Evolutionary conservation across 1,140 invertebrate genomes (phyloP), one percentile per base, ranked within the genome.

Genomic region (Drosophila kohkoa): DNA sequence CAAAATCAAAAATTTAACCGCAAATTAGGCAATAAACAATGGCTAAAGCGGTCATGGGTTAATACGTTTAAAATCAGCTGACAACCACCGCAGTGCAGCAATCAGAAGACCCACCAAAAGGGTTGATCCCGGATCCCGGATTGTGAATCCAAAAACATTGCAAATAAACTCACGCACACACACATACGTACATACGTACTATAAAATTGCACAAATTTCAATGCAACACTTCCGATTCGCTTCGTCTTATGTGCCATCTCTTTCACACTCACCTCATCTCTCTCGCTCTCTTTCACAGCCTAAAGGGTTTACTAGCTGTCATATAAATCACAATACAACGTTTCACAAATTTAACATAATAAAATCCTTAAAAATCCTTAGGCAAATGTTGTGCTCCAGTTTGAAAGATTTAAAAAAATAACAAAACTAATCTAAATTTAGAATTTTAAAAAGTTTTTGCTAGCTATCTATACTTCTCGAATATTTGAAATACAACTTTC

Each of bases 21-120:
- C 82, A 86, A 86, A 86, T 86, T 86, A 86, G 82, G 75, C 79
- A 86, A 79, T 87, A 86, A 87, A 86, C 82, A 86, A 86, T 86
- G 72, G 82, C 51, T 79, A 87, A 87, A 86, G 82, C 82, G 82
- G 82, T 86, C 82, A 86, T 79, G 82, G 82, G 82, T 87, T 86
- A 86, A 86, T 86, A 86, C 82, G 82, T 86, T 86, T 79, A 66
- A 80, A 85, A 86, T 86, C 76, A 86, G 64, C 66, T 75, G 66
- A 78, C 66, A 78, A 78, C 35, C 35, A 38, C 35, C 35, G 10
- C 35, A 38, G 35, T 3, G 32, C 59, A 46, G 28, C 43, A 8
- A 10, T 10, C 5, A 11, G 30, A 32, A 38, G 35, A 10, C 35
- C 11, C 3, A 20, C 13, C 28, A 16, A 35, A 79, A 85, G 81